Evolutionary conservation across 1,140 invertebrate genomes (phyloP), one percentile per base, ranked within the genome.

Genomic region (Oryzaephilus surinamensis): DNA sequence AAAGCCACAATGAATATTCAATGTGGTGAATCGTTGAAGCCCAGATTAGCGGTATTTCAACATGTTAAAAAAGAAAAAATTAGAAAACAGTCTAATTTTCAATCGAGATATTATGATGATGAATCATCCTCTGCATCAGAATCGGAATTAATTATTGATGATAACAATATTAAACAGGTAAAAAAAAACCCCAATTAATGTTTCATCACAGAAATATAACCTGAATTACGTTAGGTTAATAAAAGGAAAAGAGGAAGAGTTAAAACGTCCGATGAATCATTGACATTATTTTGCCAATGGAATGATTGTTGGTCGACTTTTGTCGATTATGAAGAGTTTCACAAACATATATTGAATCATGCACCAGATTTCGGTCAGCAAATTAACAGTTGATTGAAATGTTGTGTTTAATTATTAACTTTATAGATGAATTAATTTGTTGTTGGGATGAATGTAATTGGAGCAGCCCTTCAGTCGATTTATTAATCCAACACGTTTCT

Each of bases 401-500:
- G 8, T 38, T 24, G 30, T 20, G 24, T 17, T 18, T 15, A 32
- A 4, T 20, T 3, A 23, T 4, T 4, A 12, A n/a, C 18, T 16
- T 12, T 37, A 11, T 11, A 14, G 32, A 38, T 31, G 10, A 8
- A 6, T 14, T 45, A n/a, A 6, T 13, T 31, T 58, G 51, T 32
- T 21, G 36, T 38, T 57, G 50, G 51, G 6, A 8, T 14, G 32
- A 51, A 10, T 57, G 50, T 24, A 32, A 20, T 17, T 39, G 39
- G 23, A 34, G 34, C 15, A 44, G 11, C 6, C 19, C 6, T 17
- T 45, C 12, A 30, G 33, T 24, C 6, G 14, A 28, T n/a, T 28
- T 43, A 19, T 24, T 55, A 7, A 35, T 26, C 44, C 34, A 80
- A 0, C 86, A 90, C 55, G 58, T 84, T 0, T 79, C 79, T 56